phyloP scores from a whole-genome alignment of 2,888 invertebrate genomes.

The Xanthorhoe spadicearia region DNA sequence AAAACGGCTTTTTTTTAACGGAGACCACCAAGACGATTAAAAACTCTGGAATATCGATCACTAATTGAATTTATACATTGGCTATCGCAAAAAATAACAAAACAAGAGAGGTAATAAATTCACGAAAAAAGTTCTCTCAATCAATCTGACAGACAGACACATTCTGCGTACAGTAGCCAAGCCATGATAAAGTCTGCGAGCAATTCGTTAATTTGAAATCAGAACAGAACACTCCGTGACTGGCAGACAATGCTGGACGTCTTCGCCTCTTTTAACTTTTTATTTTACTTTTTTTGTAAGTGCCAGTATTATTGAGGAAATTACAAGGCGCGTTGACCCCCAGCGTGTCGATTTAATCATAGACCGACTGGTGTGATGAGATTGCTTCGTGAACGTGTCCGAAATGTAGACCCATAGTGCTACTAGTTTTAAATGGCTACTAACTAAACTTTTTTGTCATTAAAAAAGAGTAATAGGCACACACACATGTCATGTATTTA shows the following conservation, averaged over 20 bases:
- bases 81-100: constrained; percentile 1
- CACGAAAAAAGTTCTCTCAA: constrained; percentile 6
- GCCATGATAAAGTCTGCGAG: constrained; percentile 46
- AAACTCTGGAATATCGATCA: not conserved
- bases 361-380: constrained; percentile 4
- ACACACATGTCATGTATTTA: too few species aligned
- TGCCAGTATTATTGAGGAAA: constrained; percentile 56
- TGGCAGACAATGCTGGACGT: constrained; percentile 51
- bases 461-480: too few species aligned
- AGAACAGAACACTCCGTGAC: constrained; percentile 49
- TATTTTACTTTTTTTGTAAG: constrained; percentile 52
- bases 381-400: not conserved
- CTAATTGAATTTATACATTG: not conserved
- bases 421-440: not conserved
- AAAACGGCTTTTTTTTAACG: too few species aligned
- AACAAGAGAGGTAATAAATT: constrained; percentile 3
- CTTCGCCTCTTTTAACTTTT: constrained; percentile 50
- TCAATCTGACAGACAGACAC: constrained; percentile 9
- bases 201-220: constrained; percentile 44
- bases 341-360: constrained; percentile 33
- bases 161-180: constrained; percentile 40
- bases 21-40: too few species aligned
- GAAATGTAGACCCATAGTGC: not conserved
- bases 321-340: constrained; percentile 48
- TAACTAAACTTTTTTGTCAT: too few species aligned